Evolutionary conservation across 92 coral and sea anemone genomes (phyloP).

Genomic region (Porites divaricata): DNA sequence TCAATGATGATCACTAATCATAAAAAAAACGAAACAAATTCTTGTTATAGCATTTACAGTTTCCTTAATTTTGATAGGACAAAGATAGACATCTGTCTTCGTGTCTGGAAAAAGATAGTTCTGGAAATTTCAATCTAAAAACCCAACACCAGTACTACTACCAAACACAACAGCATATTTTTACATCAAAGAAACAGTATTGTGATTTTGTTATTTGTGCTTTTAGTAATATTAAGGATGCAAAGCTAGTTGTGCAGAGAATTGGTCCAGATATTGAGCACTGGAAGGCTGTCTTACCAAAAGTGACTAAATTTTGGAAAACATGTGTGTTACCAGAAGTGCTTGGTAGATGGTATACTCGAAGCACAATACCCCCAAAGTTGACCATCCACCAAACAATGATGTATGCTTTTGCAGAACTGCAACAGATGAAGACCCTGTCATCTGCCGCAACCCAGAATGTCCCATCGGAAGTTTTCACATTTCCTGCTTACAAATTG

Average conservation of each 20-base stretch:
- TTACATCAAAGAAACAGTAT: slow-evolving; percentile 17
- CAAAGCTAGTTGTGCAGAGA: slow-evolving; percentile 42
- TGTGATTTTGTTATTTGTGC: slow-evolving; percentile 44
- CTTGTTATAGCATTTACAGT: background rate
- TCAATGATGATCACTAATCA: background rate
- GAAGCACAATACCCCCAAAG: background rate
- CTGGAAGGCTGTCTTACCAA: slow-evolving; percentile 41
- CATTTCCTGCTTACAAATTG: slow-evolving; percentile 13
- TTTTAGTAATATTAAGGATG: slow-evolving; percentile 34
- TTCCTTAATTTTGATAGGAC: no score
- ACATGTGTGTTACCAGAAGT: slow-evolving; percentile 5
- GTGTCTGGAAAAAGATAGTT: slow-evolving; percentile 32
- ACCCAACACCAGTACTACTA: slow-evolving; percentile 36
- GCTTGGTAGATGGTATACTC: background rate
- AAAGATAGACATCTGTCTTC: slow-evolving; percentile 3
- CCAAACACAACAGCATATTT: slow-evolving; percentile 47
- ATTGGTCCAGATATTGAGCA: slow-evolving; percentile 45
- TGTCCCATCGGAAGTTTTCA: background rate
- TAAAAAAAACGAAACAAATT: background rate
- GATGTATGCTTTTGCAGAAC: slow-evolving; percentile 9
- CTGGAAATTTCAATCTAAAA: slow-evolving; percentile 15
- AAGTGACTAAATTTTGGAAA: no score
- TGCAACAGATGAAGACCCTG: slow-evolving; percentile 10
- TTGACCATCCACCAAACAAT: background rate
- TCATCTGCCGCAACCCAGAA: slow-evolving; percentile 7